Evolutionary conservation across 2,113 vertebrate genomes (phyloP).

Genomic region (Microtus pennsylvanicus): DNA sequence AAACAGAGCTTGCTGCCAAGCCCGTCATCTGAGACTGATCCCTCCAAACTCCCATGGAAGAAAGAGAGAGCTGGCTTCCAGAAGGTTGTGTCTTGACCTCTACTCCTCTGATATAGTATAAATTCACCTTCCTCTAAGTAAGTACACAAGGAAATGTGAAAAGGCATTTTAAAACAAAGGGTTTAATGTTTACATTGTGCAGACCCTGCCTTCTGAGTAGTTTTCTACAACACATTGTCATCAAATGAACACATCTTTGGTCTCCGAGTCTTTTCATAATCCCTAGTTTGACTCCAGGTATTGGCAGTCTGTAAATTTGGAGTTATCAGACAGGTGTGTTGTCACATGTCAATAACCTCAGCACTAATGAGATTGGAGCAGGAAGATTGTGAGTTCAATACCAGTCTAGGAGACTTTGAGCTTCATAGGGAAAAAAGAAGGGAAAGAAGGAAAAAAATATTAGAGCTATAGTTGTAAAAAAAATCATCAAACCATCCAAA

Average conservation of each 20-base stretch:
- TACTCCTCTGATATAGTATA: not conserved
- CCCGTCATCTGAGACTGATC: not conserved
- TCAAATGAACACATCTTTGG: not conserved
- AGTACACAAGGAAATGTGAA: not conserved
- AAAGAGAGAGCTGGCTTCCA: not conserved
- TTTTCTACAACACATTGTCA: not conserved
- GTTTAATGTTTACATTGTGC: not conserved
- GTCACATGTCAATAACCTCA: not conserved
- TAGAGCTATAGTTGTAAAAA: not conserved
- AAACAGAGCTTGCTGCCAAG: not conserved
- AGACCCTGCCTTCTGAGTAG: not conserved
- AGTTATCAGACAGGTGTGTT: not conserved
- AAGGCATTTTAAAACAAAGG: not conserved
- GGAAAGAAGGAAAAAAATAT: too few relatives aligned
- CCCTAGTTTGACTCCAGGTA: not conserved
- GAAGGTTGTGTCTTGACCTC: too few relatives aligned
- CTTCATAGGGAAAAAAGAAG: too few relatives aligned
- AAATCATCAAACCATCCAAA: not conserved
- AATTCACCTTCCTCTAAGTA: not conserved
- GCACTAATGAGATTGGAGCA: not conserved
- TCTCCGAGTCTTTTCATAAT: not conserved
- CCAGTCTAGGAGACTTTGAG: not conserved
- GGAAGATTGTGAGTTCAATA: not conserved
- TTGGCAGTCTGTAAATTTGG: not conserved
- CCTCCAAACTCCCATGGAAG: not conserved